Evolutionary conservation across 2,888 invertebrate genomes (phyloP).

Genomic region (Coelinius sp.): DNA sequence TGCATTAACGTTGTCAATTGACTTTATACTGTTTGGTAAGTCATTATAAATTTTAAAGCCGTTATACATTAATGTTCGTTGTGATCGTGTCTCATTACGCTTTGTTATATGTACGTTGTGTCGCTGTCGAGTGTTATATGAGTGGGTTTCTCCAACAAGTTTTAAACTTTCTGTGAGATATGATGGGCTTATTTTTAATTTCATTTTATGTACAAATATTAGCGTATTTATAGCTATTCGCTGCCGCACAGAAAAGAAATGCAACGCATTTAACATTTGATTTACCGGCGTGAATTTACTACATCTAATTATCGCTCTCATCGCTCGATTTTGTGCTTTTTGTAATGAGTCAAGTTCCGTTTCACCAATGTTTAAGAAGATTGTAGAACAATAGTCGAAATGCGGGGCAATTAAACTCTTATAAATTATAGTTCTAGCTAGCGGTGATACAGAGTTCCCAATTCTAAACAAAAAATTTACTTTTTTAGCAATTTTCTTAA

Average conservation of each 20-base stretch:
- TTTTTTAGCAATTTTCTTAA: constrained; percentile 39
- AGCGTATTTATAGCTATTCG: constrained; percentile 24
- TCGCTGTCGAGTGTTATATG: constrained; percentile 29
- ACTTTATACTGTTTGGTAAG: constrained; percentile 33
- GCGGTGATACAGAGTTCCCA: constrained; percentile 27
- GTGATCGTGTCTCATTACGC: constrained; percentile 26
- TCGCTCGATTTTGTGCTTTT: constrained; percentile 38
- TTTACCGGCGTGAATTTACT: constrained; percentile 28
- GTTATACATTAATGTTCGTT: constrained; percentile 32
- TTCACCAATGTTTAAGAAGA: constrained; percentile 38
- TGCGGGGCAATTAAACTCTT: constrained; percentile 41
- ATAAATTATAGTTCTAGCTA: no score
- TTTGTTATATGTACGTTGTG: constrained; percentile 30
- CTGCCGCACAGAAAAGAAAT: constrained; percentile 30
- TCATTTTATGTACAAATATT: constrained; percentile 34
- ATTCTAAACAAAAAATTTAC: constrained; percentile 38
- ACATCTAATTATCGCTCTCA: constrained; percentile 33
- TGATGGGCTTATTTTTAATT: constrained; percentile 23
- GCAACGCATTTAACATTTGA: constrained; percentile 24
- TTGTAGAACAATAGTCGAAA: constrained; percentile 41
- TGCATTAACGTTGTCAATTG: constrained; percentile 24
- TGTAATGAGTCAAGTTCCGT: no score
- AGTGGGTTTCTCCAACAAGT: constrained; percentile 31
- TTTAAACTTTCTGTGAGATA: constrained; percentile 32
- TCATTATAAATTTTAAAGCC: constrained; percentile 37